phyloP scores from a whole-genome alignment of 2,888 invertebrate genomes.

The Aleiodes leptofemur region DNA sequence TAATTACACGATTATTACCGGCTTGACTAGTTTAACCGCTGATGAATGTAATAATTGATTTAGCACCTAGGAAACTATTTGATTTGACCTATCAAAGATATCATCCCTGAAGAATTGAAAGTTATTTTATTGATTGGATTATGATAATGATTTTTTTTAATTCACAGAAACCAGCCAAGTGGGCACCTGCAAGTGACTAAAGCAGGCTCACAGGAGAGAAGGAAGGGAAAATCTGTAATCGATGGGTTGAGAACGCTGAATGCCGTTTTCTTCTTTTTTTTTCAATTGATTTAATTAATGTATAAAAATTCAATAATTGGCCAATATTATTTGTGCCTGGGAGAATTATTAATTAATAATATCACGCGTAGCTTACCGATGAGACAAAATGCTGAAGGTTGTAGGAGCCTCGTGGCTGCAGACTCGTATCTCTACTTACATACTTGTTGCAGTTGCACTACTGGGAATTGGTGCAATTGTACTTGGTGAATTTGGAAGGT shows the following conservation, averaged over 20 bases:
- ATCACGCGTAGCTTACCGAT: conserved; percentile 66
- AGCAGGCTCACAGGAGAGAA: conserved; percentile 15
- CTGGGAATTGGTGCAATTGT: conserved; percentile 83
- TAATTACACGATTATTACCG: not conserved
- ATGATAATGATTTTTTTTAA: not conserved
- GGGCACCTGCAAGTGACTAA: conserved; percentile 26
- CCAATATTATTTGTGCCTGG: not conserved
- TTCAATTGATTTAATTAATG: conserved; percentile 21
- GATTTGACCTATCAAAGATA: too few relatives aligned
- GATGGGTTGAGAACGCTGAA: conserved; percentile 74
- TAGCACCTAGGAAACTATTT: not conserved
- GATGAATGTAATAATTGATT: not conserved
- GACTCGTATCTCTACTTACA: conserved; percentile 84
- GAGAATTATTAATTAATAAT: conserved; percentile 4
- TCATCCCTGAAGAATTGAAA: too few relatives aligned
- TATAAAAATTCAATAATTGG: conserved; percentile 18
- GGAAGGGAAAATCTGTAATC: conserved; percentile 64
- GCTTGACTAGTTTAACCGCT: not conserved
- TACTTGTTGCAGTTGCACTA: conserved; percentile 82
- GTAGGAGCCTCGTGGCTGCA: conserved; percentile 88
- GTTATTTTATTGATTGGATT: too few relatives aligned
- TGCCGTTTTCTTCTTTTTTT: conserved; percentile 57
- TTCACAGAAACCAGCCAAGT: not conserved
- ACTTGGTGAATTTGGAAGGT: conserved; percentile 83
- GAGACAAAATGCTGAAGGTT: conserved; percentile 82